Conservation (phyloP, 2,797 vertebrate species). For the Orientallactaga sibirica region DNA sequence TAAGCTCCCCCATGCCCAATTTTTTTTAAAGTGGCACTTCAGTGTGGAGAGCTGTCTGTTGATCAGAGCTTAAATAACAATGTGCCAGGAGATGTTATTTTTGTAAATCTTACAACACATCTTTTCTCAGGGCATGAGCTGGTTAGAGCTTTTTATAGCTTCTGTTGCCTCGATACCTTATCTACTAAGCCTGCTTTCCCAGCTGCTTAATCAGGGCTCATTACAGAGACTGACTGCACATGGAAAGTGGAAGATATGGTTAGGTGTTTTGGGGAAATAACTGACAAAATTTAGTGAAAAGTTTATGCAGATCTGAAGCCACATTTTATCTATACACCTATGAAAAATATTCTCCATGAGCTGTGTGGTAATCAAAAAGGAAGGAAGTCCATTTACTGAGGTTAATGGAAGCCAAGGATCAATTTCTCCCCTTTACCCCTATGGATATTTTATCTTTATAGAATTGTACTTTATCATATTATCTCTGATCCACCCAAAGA, state of each 20-base stretch:
- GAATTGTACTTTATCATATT: constrained; percentile 24
- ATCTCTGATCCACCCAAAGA: neutral
- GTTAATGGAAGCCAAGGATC: neutral
- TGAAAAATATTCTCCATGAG: neutral
- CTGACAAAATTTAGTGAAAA: neutral
- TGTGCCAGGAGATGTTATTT: neutral
- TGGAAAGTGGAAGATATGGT: neutral
- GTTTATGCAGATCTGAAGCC: neutral
- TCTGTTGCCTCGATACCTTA: rapidly evolving
- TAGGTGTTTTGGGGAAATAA: constrained; percentile 22
- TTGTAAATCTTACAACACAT: neutral
- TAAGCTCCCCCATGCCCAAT: neutral
- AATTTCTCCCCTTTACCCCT: neutral
- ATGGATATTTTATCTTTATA: neutral
- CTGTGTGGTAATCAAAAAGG: neutral
- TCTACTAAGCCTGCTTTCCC: neutral
- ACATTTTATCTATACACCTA: neutral
- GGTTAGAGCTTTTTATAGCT: neutral
- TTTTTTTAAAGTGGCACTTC: constrained; percentile 54
- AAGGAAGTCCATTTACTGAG: neutral
- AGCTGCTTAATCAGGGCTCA: neutral
- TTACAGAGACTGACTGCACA: neutral
- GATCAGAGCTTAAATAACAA: constrained; percentile 63
- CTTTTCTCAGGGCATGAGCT: neutral
- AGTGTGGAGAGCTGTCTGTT: constrained; percentile 1